Evolutionary conservation across 2,888 invertebrate species (phyloP).

Genomic region (Habroteleia sp.): DNA sequence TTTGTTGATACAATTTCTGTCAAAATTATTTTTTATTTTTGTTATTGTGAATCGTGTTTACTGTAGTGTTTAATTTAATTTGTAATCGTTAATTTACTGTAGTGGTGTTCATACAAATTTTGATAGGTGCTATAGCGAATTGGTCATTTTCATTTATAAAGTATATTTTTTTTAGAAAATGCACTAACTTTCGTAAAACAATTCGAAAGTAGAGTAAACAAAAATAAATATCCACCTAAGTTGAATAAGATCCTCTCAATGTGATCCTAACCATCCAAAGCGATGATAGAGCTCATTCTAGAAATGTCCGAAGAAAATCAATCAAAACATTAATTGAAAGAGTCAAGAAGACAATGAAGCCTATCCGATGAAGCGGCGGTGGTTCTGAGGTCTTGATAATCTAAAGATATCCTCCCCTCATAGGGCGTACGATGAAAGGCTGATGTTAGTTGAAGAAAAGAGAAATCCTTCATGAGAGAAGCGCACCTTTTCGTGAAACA

Average conservation of each 20-base stretch:
- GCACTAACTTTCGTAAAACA: conserved; percentile 2
- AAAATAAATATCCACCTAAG: conserved; percentile 22
- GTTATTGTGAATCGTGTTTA: no score
- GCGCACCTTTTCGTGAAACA: conserved; percentile 46
- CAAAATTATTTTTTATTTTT: no score
- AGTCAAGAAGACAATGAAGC: conserved; percentile 79
- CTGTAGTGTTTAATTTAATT: no score
- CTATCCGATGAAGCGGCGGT: conserved; percentile 73
- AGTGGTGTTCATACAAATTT: no score
- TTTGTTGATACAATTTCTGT: no score
- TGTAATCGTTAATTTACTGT: no score
- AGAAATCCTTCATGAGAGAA: conserved; percentile 54
- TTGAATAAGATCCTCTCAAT: conserved; percentile 31
- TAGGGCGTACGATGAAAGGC: conserved; percentile 60
- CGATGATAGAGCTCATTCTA: conserved; percentile 23
- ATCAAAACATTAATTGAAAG: conserved; percentile 82
- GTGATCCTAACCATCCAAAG: conserved; percentile 30
- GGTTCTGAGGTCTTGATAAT: conserved; percentile 77
- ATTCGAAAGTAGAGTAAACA: conserved; percentile 4
- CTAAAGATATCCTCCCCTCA: conserved; percentile 77
- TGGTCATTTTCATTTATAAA: conserved; percentile 1
- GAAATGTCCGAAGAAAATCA: conserved; percentile 75
- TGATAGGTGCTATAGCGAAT: no score
- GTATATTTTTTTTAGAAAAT: not conserved
- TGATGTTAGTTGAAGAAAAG: conserved; percentile 41